These are phyloP conservation scores for Achroia grisella DNA, from an alignment of 1,140 invertebrate species.

Conservation along the genomic window DNA sequence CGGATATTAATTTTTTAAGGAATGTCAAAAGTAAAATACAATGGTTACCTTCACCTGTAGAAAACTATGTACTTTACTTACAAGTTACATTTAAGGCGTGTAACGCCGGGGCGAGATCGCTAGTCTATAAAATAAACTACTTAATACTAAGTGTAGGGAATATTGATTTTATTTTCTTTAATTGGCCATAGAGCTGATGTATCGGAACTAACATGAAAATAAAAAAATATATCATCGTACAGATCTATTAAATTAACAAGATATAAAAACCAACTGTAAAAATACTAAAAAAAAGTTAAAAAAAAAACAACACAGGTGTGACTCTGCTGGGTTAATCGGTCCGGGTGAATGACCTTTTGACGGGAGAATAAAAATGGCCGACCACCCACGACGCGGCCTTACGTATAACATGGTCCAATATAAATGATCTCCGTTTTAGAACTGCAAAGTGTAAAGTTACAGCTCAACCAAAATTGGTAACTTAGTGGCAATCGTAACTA, in stretches of 20 bases:
- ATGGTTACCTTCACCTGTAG: no score
- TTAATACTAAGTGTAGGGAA: no score
- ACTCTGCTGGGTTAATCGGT: conserved; percentile 3
- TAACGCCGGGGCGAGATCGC: no score
- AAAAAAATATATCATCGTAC: no score
- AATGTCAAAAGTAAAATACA: no score
- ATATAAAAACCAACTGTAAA: conserved; percentile 33
- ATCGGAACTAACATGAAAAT: no score
- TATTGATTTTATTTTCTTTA: no score
- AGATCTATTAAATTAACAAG: conserved; percentile 8
- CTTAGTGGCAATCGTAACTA: not conserved
- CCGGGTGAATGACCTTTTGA: conserved; percentile 50
- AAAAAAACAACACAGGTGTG: conserved; percentile 40
- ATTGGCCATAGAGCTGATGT: no score
- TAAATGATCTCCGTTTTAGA: conserved; percentile 16
- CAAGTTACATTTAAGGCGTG: no score
- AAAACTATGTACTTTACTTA: no score
- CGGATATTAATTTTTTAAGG: no score
- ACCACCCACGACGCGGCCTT: conserved; percentile 43
- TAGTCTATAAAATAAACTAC: no score
- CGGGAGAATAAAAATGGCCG: conserved; percentile 48
- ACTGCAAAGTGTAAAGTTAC: conserved; percentile 5
- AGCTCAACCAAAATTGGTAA: conserved; percentile 17
- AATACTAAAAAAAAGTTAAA: conserved; percentile 19
- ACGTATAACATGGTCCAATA: conserved; percentile 20